Evolutionary conservation across 1,140 invertebrate species (phyloP), one percentile per base, ranked within the genome.

Genomic region (Cataglyphis hispanica): DNA sequence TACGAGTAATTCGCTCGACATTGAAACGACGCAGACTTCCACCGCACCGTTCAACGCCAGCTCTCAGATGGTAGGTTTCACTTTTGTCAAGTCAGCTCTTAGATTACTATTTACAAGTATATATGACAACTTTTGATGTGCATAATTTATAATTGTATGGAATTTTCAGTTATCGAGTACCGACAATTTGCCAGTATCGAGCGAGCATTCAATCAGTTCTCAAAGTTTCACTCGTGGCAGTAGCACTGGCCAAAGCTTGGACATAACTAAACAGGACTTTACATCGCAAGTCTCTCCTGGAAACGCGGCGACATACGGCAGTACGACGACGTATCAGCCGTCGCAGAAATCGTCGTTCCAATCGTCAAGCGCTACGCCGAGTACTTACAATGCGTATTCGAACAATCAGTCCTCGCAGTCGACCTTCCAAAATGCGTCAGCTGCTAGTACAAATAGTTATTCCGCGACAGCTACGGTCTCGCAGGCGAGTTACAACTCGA

Each of bases 321-420:
- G 91, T 22, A 64, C 93, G 6, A 91, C 92, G 40, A 90, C 90
- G 31, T 94, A 94, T 66, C 94, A 93, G 37, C 2, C 75, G 7
- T 89, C 94, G 19, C 93, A 94, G 53, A 95, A 95, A 64, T 91
- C 93, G 25, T 92, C 93, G 3, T 95, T 94, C 83, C 93, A 95
- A 60, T 78, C 92, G 58, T 90, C 93, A 0, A 93, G 90, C 50
- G 90, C 92, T 6, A 92, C 93, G 10, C 91, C 93, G 4, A 94
- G 88, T 64, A 93, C 91, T 66, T 95, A 94, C 58, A 94, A 93
- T 72, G 89, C 93, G 2, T 95, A 95, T 76, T 93, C 94, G 19
- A 92, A 90, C 60, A 87, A 90, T 31, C 93, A 94, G 61, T 91
- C 94, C 13, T 92, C 85, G 56, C 94, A 93, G 84, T 92, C 93